Base-by-base conservation (phyloP, 1,140 invertebrate genomes). In the Drosophila leontia region DNA sequence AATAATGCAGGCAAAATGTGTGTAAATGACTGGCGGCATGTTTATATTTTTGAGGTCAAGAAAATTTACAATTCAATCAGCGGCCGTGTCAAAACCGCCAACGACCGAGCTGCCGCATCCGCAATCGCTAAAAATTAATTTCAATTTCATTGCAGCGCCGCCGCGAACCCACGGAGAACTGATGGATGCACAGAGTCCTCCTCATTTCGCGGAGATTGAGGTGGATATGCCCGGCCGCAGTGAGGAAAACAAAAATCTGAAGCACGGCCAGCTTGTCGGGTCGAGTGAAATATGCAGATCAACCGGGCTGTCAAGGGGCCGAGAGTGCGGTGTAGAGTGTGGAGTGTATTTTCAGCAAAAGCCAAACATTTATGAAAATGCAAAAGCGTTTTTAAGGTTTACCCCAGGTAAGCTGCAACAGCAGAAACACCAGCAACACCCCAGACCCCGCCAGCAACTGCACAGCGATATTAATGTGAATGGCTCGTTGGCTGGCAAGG, bases 61-160 rank as follows among this genome's bases (percentile, higher is more conserved):
- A 75, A 74, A 71, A 75, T 78, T 65, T 84, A 80, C 84, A 80
- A 88, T 88, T 87, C 80, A 88, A 88, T 88, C 61, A 17, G 74
- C 17, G 59, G 78, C 26, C 68, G 83, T 62, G 83, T 80, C 61
- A 68, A 45, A 85, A 60, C 78, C 84, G 51, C 69, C 63, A 62
- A 58, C 42, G 34, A 11, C 37, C 23, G 82, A 29, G 37, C n/a
- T 45, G 77, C 88, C 88, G 84, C 87, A 91, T 91, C 88, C 87
- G 75, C 88, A 91, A 91, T 88, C 83, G 78, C 81, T 91, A 88
- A 88, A 91, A 91, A 91, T 91, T 91, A 91, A 91, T 91, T 91
- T 84, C 80, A 87, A 80, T 91, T 91, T 91, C 82, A 91, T 87
- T 84, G 88, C 83, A 70, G 13, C 23, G 3, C 44, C 13, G 12